Conservation (phyloP, 1,140 invertebrate genomes). For the Pseudomyrmex flavicornis region DNA sequence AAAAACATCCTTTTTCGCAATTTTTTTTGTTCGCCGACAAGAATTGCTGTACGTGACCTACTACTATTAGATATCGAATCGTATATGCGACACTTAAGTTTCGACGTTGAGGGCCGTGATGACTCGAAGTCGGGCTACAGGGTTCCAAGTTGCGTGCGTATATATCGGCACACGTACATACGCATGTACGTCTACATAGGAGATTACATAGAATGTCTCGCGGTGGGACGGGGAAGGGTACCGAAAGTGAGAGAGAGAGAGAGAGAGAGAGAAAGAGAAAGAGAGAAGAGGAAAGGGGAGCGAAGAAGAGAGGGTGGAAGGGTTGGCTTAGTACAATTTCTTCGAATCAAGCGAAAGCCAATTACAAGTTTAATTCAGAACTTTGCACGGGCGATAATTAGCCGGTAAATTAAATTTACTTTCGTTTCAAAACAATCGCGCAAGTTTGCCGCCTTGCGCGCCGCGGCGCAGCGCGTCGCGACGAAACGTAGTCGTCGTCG, state of each 20-base stretch:
- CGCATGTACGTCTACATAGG: conserved; percentile 1
- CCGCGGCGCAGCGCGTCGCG: conserved; percentile 53
- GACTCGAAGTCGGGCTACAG: conserved; percentile 5
- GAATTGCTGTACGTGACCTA: not conserved
- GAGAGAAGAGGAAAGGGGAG: conserved; percentile 6
- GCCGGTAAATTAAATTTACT: conserved; percentile 84
- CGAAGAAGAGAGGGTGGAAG: conserved; percentile 47
- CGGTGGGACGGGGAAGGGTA: conserved; percentile 23
- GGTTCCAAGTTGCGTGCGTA: conserved; percentile 44
- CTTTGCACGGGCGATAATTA: conserved; percentile 83
- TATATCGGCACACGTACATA: conserved; percentile 31
- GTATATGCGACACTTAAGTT: not conserved
- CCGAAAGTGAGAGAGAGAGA: conserved; percentile 17
- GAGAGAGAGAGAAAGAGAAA: conserved; percentile 28
- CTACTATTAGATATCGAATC: conserved; percentile 1
- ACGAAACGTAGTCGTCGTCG: conserved; percentile 40
- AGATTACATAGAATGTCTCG: conserved; percentile 57
- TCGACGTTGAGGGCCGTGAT: conserved; percentile 33
- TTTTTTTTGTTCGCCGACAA: conserved; percentile 10
- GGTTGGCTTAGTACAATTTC: conserved; percentile 81
- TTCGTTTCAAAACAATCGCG: conserved; percentile 82
- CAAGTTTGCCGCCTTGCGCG: conserved; percentile 72
- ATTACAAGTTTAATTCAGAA: conserved; percentile 85
- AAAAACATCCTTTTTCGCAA: conserved; percentile 1
- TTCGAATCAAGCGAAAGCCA: conserved; percentile 84